Percentiles rank a stretch among this genome's conserved stretches.
These are phyloP conservation scores for Phasianus colchicus DNA, from an alignment of 2,113 vertebrate species.

Conservation along the genomic window DNA sequence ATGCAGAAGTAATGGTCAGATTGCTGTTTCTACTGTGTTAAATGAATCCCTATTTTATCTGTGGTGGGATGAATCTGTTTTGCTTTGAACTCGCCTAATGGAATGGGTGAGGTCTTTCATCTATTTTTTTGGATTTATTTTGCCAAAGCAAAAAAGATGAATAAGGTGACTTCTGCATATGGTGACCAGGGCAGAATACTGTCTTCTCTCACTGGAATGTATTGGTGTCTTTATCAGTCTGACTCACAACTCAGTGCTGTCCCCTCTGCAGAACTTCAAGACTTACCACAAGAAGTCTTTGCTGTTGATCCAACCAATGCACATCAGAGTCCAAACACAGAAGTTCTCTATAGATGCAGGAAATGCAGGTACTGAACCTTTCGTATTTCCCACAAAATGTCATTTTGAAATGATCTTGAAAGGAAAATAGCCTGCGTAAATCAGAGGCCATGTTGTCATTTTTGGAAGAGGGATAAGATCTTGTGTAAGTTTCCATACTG, in stretches of 20 bases:
- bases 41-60: background rate
- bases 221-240: accelerated
- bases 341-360: constrained; percentile 90
- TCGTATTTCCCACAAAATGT: background rate
- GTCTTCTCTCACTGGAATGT: background rate
- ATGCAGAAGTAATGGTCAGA: background rate
- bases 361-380: constrained; percentile 89
- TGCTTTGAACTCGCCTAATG: background rate
- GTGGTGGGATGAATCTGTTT: background rate
- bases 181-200: background rate
- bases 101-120: background rate
- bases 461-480: background rate
- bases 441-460: background rate
- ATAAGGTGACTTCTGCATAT: background rate
- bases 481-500: background rate
- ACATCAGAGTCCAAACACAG: constrained; percentile 74
- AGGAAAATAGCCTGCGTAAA: background rate
- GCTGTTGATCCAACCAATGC: constrained; percentile 83
- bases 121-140: background rate
- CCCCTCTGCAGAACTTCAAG: constrained; percentile 80
- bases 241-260: background rate
- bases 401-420: background rate
- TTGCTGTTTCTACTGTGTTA: background rate
- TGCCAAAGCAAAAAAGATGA: background rate
- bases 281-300: constrained; percentile 89